Percentiles rank a stretch among this genome's conserved stretches.
Conservation (phyloP, 2,797 vertebrate genomes). For the Pyrocephalus nanus region DNA sequence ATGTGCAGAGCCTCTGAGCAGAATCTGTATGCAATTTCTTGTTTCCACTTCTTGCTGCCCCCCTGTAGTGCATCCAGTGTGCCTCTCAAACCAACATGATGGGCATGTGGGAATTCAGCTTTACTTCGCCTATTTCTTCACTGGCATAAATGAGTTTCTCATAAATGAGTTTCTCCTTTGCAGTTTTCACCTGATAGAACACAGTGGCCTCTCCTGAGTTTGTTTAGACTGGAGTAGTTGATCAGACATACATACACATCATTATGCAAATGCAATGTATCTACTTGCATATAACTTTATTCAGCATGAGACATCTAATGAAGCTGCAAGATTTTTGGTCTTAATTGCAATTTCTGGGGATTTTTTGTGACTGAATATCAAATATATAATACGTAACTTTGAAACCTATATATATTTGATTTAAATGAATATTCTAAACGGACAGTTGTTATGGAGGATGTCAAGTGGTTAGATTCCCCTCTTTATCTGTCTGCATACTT, state of each 20-base stretch:
- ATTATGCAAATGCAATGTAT: neutral
- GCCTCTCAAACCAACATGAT: neutral
- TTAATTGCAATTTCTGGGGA: neutral
- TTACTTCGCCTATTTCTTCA: neutral
- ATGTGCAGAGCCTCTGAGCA: neutral
- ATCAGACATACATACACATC: neutral
- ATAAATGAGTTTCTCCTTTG: neutral
- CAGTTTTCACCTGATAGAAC: neutral
- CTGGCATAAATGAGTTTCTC: neutral
- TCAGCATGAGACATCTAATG: neutral
- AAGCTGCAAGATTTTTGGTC: neutral
- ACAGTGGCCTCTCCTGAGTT: neutral
- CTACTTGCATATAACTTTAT: neutral
- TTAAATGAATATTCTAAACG: neutral
- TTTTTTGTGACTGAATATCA: neutral
- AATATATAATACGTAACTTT: neutral
- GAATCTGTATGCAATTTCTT: neutral
- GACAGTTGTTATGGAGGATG: neutral
- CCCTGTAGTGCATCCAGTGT: neutral
- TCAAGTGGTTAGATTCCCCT: neutral
- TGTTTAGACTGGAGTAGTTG: neutral
- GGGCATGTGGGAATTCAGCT: neutral
- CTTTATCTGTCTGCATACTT: neutral
- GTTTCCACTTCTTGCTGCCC: neutral
- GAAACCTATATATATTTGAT: neutral